Evolutionary conservation across 2,888 invertebrate species (phyloP).

Genomic region (Pachycephus smyrnensis): DNA sequence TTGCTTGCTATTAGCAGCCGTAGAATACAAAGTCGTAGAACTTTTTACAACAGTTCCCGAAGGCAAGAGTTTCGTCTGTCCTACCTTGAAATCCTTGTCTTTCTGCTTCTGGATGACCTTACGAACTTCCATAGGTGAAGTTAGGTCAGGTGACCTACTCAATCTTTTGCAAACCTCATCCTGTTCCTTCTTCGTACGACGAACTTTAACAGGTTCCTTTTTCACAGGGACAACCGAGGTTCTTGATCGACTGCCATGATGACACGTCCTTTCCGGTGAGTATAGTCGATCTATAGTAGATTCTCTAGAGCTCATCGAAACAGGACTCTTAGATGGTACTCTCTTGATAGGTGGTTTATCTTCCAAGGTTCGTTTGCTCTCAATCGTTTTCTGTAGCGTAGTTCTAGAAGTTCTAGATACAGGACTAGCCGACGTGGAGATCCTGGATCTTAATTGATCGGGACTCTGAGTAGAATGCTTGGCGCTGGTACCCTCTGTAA

Average conservation of each 20-base stretch:
- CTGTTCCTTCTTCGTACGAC: constrained; percentile 49
- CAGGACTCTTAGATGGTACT: constrained; percentile 24
- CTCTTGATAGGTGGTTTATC: constrained; percentile 34
- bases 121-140: constrained; percentile 73
- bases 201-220: constrained; percentile 33
- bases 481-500: constrained; percentile 3
- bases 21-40: constrained; percentile 62
- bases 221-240: constrained; percentile 22
- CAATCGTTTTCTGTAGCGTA: background rate
- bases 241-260: constrained; percentile 22
- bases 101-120: constrained; percentile 46
- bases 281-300: constrained; percentile 21
- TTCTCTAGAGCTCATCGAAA: constrained; percentile 28
- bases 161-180: constrained; percentile 53
- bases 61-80: constrained; percentile 41
- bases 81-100: constrained; percentile 36
- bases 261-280: constrained; percentile 21
- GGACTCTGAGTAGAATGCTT: constrained; percentile 24
- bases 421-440: constrained; percentile 37
- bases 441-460: constrained; percentile 28
- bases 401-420: constrained; percentile 26
- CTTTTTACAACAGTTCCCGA: constrained; percentile 64
- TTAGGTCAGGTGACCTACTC: constrained; percentile 70
- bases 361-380: constrained; percentile 25
- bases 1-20: constrained; percentile 49